phyloP scores from a whole-genome alignment of 2,797 vertebrate genomes.

The Poecilia picta region DNA sequence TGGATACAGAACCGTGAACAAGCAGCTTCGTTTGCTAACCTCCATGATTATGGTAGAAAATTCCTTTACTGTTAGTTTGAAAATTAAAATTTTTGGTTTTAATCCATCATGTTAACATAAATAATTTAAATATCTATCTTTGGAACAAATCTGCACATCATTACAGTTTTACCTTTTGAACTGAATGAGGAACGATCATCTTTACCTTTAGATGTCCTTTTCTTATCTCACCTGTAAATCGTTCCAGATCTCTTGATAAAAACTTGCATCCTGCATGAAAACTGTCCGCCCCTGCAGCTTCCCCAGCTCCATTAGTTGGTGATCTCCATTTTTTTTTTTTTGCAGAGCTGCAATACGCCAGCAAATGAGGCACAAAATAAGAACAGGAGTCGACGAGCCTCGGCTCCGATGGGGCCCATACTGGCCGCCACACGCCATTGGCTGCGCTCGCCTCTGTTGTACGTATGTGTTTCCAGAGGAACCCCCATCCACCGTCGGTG shows the following conservation, averaged over 20 bases:
- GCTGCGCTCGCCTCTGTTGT: slow-evolving; percentile 16
- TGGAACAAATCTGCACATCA: not conserved
- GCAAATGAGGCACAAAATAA: slow-evolving; percentile 71
- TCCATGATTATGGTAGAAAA: not conserved
- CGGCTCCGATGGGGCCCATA: slow-evolving; percentile 39
- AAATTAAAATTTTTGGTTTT: not conserved
- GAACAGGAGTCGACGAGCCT: slow-evolving; percentile 44
- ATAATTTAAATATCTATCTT: not conserved
- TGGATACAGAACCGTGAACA: not conserved
- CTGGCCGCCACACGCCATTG: slow-evolving; percentile 29
- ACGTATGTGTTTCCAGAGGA: slow-evolving; percentile 11
- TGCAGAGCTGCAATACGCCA: slow-evolving; percentile 56
- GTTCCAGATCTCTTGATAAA: slow-evolving; percentile 63
- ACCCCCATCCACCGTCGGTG: not conserved
- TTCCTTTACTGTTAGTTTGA: not conserved
- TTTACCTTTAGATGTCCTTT: slow-evolving; percentile 16
- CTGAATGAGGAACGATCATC: not conserved
- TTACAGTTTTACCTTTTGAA: no score
- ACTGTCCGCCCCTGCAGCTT: slow-evolving; percentile 14
- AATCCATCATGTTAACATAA: not conserved
- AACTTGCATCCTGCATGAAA: slow-evolving; percentile 24
- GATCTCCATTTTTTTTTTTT: slow-evolving; percentile 35
- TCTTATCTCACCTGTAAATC: slow-evolving; percentile 43
- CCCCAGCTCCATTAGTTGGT: slow-evolving; percentile 37
- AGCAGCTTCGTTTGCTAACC: not conserved